These are phyloP conservation scores for Panonychus citri DNA, from an alignment of 1,140 invertebrate genomes.

Conservation along the genomic window DNA sequence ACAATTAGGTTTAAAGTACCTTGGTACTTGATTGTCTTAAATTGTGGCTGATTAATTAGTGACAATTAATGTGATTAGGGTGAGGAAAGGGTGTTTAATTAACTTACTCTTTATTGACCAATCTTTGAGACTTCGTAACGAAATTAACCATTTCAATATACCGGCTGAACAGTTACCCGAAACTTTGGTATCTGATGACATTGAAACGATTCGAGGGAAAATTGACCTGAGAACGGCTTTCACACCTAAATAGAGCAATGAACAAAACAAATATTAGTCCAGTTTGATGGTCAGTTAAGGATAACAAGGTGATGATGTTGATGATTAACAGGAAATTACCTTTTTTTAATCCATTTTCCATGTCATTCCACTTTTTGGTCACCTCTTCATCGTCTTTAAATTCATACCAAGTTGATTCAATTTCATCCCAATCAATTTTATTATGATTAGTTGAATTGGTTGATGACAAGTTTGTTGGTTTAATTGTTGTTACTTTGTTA, in stretches of 20 bases:
- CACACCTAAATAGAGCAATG: slow-evolving; percentile 1
- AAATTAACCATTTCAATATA: slow-evolving; percentile 15
- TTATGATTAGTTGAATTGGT: not conserved
- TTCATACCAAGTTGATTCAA: slow-evolving; percentile 6
- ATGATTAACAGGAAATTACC: too few species aligned
- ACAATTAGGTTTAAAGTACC: too few species aligned
- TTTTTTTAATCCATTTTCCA: slow-evolving; percentile 9
- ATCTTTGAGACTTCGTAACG: slow-evolving; percentile 12
- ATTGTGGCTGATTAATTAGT: too few species aligned
- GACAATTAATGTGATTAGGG: too few species aligned
- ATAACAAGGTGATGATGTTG: too few species aligned
- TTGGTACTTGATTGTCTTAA: too few species aligned
- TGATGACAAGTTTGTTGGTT: not conserved
- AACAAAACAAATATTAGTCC: not conserved
- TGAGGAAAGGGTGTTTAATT: too few species aligned
- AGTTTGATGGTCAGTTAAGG: not conserved
- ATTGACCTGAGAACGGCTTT: slow-evolving; percentile 3
- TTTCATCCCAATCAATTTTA: slow-evolving; percentile 6
- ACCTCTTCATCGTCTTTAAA: slow-evolving; percentile 8
- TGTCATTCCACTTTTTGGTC: slow-evolving; percentile 9
- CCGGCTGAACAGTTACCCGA: slow-evolving; percentile 15
- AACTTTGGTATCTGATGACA: slow-evolving; percentile 15
- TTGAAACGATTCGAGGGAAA: slow-evolving; percentile 9
- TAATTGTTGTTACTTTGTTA: not conserved
- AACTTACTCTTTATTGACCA: slow-evolving; percentile 16